A percentile compares a stretch with the other conserved stretches of the same genome.
Conservation (phyloP, 2,888 invertebrate genomes). For the Eupeodes latifasciatus region DNA sequence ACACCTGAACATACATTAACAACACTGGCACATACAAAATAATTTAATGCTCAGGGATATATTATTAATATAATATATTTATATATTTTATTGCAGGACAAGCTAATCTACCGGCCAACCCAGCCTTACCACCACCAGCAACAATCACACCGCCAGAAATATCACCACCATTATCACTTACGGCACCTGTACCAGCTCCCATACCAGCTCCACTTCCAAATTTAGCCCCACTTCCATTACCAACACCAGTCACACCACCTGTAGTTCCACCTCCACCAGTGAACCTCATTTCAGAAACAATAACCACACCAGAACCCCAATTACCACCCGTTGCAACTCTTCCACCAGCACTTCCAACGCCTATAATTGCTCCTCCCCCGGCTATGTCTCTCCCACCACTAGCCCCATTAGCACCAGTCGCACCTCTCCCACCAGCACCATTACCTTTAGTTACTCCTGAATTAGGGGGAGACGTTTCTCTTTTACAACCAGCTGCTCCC, state of each 20-base stretch:
- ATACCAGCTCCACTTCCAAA: constrained; percentile 3
- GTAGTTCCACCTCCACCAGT: background rate
- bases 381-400: background rate
- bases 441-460: background rate
- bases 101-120: background rate
- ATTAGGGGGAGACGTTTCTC: too few relatives aligned
- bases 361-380: background rate
- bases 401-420: background rate
- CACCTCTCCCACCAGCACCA: background rate
- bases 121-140: background rate
- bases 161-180: background rate
- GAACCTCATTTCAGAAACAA: background rate
- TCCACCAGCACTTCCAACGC: background rate
- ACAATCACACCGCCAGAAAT: background rate
- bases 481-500: too few relatives aligned
- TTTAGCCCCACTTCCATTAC: constrained; percentile 1
- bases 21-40: background rate
- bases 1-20: background rate
- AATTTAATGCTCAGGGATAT: background rate
- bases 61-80: too few relatives aligned
- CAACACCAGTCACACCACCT: background rate
- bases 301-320: background rate
- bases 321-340: background rate
- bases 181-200: background rate
- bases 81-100: background rate